phyloP scores from a whole-genome alignment of 1,140 invertebrate species.

The Drosophila azteca region DNA sequence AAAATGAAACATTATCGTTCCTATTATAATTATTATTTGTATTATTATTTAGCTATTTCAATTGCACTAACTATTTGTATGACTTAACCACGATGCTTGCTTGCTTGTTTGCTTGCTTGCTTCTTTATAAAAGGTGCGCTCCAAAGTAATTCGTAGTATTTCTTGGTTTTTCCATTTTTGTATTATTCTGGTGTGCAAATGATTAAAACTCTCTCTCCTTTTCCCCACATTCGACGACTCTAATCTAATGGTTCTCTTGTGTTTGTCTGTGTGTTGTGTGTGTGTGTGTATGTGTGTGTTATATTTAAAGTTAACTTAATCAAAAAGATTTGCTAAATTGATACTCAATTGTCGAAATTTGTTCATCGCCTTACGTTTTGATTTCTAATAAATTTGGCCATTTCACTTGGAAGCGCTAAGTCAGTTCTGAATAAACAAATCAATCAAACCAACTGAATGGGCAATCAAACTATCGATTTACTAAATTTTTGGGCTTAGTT shows the following conservation, averaged over 20 bases:
- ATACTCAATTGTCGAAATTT: constrained; percentile 51
- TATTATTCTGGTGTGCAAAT: constrained; percentile 63
- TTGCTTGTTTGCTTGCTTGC: constrained; percentile 23
- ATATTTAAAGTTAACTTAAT: constrained; percentile 51
- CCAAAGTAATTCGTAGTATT: constrained; percentile 58
- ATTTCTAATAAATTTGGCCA: constrained; percentile 82
- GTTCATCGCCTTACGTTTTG: constrained; percentile 57
- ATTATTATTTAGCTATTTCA: constrained; percentile 55
- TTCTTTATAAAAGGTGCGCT: constrained; percentile 68
- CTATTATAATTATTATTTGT: constrained; percentile 28
- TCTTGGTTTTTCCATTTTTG: constrained; percentile 23
- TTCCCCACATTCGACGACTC: background rate
- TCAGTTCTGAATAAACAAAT: constrained; percentile 75
- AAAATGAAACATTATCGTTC: constrained; percentile 60
- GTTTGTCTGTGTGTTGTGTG: constrained; percentile 3
- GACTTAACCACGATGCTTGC: constrained; percentile 41
- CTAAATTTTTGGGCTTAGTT: constrained; percentile 12
- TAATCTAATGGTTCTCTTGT: constrained; percentile 19
- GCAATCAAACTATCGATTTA: constrained; percentile 41
- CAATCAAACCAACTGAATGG: constrained; percentile 48
- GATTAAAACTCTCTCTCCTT: constrained; percentile 45
- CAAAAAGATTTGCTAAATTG: constrained; percentile 55
- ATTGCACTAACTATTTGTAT: constrained; percentile 70
- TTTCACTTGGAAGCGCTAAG: constrained; percentile 82
- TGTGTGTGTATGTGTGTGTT: constrained; percentile 2